Percentiles rank a stretch among this genome's conserved stretches.
phyloP scores from a whole-genome alignment of 2,888 invertebrate genomes.

The Eucera pruinosa region DNA sequence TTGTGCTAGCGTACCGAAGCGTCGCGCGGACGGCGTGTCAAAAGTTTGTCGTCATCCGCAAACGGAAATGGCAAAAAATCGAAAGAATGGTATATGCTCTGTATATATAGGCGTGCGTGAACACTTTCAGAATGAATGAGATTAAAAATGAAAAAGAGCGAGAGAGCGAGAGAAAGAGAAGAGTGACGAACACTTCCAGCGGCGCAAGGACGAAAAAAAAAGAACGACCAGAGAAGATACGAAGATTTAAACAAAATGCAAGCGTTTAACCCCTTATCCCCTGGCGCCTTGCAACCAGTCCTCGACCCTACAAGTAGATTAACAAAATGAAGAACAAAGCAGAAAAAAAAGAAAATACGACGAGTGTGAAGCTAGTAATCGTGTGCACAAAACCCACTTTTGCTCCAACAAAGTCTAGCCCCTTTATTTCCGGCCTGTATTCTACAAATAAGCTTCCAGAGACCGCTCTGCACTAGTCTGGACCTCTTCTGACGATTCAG shows the following conservation, averaged over 20 bases:
- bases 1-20: constrained; percentile 20
- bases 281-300: constrained; percentile 18
- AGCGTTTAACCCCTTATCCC: constrained; percentile 10
- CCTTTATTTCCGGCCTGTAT: constrained; percentile 1
- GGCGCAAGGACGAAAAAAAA: constrained; percentile 17
- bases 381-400: constrained; percentile 55
- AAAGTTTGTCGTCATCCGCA: not conserved
- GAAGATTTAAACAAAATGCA: not conserved
- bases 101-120: constrained; percentile 55
- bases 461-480: not conserved
- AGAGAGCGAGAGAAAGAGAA: not conserved
- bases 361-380: constrained; percentile 50
- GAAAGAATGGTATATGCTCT: constrained; percentile 27
- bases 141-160: not conserved
- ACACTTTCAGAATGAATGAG: not conserved
- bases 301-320: constrained; percentile 8
- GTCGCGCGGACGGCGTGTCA: not conserved
- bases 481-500: constrained; percentile 1
- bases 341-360: not conserved
- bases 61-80: constrained; percentile 4
- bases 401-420: constrained; percentile 17
- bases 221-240: too few species aligned
- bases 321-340: not conserved
- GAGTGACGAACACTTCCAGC: constrained; percentile 45
- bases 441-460: not conserved